phyloP scores from a whole-genome alignment of 2,797 vertebrate species.

The Prionace glauca region DNA sequence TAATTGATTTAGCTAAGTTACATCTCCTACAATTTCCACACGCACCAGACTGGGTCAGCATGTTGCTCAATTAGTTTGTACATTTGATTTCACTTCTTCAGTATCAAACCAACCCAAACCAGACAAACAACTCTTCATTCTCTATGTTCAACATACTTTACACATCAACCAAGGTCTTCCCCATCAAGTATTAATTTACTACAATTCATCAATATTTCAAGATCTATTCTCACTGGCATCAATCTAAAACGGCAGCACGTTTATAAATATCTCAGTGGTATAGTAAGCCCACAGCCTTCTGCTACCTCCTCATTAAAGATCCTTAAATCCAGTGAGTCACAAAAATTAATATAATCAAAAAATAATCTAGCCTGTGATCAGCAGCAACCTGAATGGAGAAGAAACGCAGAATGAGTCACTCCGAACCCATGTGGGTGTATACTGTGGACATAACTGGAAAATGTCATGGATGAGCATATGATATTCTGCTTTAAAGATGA shows the following conservation, averaged over 20 bases:
- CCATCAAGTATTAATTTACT: not conserved
- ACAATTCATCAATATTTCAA: not conserved
- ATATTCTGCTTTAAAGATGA: not conserved
- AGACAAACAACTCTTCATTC: not conserved
- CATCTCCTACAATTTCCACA: conserved; percentile 22
- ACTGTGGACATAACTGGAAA: not conserved
- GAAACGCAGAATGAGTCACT: not conserved
- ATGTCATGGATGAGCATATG: not conserved
- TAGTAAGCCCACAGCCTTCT: not conserved
- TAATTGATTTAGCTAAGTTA: conserved; percentile 27
- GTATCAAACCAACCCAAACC: not conserved
- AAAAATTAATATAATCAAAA: not conserved
- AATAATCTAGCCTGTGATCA: not conserved
- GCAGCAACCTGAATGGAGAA: not conserved
- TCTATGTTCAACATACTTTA: not conserved
- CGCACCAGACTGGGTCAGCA: not conserved
- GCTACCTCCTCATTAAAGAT: not conserved
- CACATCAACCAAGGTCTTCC: not conserved
- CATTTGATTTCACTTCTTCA: conserved; percentile 11
- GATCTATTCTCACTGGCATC: not conserved
- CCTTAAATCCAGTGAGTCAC: too few species aligned
- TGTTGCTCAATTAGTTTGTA: not conserved
- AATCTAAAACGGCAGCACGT: not conserved
- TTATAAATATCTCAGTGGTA: not conserved
- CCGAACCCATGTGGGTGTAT: not conserved